Conservation (phyloP, 2,113 vertebrate species). For the Eurystomus gularis region DNA sequence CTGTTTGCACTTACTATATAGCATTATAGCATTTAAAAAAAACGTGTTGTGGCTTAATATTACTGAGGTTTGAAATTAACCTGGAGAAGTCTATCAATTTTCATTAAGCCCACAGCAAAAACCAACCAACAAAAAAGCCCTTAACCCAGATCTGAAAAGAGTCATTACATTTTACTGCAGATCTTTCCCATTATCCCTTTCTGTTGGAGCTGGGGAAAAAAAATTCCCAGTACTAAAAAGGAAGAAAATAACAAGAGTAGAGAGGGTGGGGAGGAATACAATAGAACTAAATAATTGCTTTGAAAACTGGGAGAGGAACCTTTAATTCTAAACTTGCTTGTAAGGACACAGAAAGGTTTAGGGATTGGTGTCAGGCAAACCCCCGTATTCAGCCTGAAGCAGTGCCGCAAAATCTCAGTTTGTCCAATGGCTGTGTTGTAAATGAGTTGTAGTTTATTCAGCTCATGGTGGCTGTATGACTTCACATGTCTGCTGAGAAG, state of each 20-base stretch:
- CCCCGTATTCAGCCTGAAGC: background rate
- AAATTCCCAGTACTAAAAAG: background rate
- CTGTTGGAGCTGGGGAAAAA: background rate
- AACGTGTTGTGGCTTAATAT: background rate
- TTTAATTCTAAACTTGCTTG: fast-evolving
- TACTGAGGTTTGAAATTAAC: background rate
- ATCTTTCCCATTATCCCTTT: background rate
- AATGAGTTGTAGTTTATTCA: background rate
- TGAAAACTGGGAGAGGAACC: background rate
- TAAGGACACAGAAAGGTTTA: background rate
- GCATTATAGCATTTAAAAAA: background rate
- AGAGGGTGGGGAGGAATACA: fast-evolving
- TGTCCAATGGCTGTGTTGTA: fast-evolving
- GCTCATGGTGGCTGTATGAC: too few species aligned
- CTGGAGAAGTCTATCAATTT: background rate
- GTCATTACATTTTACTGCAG: background rate
- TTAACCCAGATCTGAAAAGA: background rate
- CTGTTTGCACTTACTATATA: background rate
- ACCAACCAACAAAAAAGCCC: background rate
- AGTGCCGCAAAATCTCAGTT: background rate
- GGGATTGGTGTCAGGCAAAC: background rate
- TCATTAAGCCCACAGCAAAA: fast-evolving
- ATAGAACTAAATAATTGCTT: background rate
- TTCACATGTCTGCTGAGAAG: background rate
- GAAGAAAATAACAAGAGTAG: background rate